phyloP scores from a whole-genome alignment of 2,888 invertebrate genomes.

The Mycalesis mineus region DNA sequence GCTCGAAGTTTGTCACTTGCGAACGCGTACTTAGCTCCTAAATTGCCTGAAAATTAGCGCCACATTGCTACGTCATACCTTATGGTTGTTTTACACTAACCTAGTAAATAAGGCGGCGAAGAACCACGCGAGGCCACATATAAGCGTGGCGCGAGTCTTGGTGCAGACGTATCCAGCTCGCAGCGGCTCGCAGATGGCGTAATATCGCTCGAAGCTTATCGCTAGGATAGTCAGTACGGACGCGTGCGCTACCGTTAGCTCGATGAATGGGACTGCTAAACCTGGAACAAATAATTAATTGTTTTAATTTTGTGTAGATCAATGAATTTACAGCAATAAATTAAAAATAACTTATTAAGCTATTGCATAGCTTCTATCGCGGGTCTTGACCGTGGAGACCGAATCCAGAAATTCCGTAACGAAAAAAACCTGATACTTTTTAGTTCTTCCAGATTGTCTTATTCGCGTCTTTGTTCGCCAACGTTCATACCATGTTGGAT shows the following conservation, averaged over 20 bases:
- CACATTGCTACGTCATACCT: conserved; percentile 81
- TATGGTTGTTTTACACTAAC: conserved; percentile 55
- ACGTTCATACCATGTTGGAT: no score
- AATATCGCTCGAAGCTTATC: conserved; percentile 93
- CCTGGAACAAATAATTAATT: conserved; percentile 74
- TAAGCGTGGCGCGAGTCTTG: conserved; percentile 88
- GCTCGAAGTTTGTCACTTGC: conserved; percentile 86
- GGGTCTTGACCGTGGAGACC: no score
- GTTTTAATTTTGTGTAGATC: no score
- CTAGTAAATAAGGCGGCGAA: conserved; percentile 91
- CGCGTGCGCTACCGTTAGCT: conserved; percentile 93
- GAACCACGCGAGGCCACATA: conserved; percentile 90
- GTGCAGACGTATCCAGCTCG: conserved; percentile 94
- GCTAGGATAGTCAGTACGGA: conserved; percentile 95
- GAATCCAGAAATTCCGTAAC: no score
- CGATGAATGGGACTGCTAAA: conserved; percentile 94
- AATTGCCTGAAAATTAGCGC: conserved; percentile 94
- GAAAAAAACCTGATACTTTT: no score
- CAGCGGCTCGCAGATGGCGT: conserved; percentile 94
- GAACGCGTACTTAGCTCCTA: conserved; percentile 93
- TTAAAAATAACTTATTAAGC: no score
- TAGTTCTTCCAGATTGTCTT: no score
- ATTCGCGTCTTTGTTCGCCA: no score
- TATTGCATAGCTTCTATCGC: no score
- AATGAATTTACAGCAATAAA: no score